Conservation (phyloP, 2,888 invertebrate genomes). For the Mantis religiosa region DNA sequence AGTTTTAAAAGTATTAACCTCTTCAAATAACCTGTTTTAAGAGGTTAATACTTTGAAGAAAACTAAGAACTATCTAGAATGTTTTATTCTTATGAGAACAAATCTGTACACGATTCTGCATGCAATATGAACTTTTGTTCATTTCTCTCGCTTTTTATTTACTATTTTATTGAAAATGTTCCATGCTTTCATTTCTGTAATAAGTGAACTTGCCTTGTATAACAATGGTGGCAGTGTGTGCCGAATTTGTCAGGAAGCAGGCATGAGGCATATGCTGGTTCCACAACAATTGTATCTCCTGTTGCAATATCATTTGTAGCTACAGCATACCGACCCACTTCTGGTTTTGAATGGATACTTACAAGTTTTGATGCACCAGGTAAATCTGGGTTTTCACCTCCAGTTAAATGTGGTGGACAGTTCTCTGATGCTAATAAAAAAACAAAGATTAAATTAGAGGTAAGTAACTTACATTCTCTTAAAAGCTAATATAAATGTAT, state of each 20-base stretch:
- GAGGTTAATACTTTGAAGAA: too few relatives aligned
- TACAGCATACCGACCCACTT: conserved; percentile 65
- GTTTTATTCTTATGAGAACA: too few relatives aligned
- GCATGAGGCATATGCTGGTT: conserved; percentile 69
- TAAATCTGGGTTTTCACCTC: conserved; percentile 52
- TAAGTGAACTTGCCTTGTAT: conserved; percentile 55
- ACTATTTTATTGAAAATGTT: neutral
- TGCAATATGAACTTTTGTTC: too few relatives aligned
- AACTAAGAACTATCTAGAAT: too few relatives aligned
- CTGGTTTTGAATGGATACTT: conserved; percentile 55
- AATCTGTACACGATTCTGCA: too few relatives aligned
- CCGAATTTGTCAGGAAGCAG: conserved; percentile 69
- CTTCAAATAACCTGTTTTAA: too few relatives aligned
- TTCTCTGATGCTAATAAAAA: neutral
- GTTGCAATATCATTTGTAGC: conserved; percentile 59
- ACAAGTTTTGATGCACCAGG: conserved; percentile 58
- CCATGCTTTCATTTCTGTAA: neutral
- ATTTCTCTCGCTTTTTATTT: too few relatives aligned
- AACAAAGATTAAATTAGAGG: neutral
- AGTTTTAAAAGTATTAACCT: too few relatives aligned
- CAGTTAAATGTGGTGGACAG: conserved; percentile 40
- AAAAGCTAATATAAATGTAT: too few relatives aligned
- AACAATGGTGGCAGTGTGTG: conserved; percentile 77
- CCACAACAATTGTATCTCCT: conserved; percentile 69
- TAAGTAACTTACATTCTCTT: neutral